Evolutionary conservation across 2,888 invertebrate genomes (phyloP).

Genomic region (Harmothoe impar): DNA sequence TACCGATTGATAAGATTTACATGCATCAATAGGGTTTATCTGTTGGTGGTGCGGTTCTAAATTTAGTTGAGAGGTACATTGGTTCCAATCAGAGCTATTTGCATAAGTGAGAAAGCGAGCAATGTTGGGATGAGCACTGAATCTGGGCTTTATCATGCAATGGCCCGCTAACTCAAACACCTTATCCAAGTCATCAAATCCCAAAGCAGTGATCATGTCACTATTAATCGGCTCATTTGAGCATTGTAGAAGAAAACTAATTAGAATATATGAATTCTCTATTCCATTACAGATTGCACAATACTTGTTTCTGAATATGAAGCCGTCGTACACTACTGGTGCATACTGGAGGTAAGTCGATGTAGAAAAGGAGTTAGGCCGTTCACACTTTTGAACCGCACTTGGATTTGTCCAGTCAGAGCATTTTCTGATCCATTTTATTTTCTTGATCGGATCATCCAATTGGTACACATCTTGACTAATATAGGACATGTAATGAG

Average conservation of each 20-base stretch:
- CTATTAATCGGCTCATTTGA: not conserved
- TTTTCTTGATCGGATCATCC: not conserved
- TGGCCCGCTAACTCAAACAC: not conserved
- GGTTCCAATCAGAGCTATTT: not conserved
- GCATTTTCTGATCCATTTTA: not conserved
- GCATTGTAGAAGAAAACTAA: not conserved
- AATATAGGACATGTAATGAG: not conserved
- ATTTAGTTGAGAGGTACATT: not conserved
- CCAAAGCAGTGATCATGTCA: not conserved
- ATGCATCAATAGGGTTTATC: not conserved
- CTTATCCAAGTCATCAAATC: not conserved
- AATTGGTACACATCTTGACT: not conserved
- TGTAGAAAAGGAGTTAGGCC: not conserved
- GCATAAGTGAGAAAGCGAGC: not conserved
- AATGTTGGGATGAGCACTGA: not conserved
- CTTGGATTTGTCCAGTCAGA: not conserved
- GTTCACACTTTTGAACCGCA: not conserved
- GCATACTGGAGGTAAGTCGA: not conserved
- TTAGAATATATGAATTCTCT: not conserved
- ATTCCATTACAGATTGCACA: not conserved
- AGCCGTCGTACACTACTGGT: not conserved
- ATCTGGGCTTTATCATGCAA: not conserved
- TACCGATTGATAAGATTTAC: too few relatives aligned
- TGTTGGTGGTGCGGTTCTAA: too few relatives aligned
- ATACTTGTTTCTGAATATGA: constrained; percentile 14